A percentile compares a stretch with the other conserved stretches of the same genome.
These are phyloP conservation scores for Calameuta filiformis DNA, from an alignment of 2,888 invertebrate genomes.

Conservation along the genomic window DNA sequence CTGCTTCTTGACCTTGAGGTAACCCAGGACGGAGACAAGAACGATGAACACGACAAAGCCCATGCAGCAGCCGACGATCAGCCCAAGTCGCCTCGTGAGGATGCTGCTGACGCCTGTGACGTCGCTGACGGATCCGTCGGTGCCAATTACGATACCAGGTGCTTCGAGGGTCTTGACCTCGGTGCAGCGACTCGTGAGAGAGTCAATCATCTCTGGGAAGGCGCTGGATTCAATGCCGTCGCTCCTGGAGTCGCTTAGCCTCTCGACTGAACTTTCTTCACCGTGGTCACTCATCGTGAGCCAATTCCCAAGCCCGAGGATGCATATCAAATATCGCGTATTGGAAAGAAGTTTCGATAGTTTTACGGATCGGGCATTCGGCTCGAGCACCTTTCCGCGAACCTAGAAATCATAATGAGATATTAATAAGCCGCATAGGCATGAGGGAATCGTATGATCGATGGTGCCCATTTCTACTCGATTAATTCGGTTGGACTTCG, in stretches of 20 bases:
- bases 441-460: not conserved
- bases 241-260: constrained; percentile 47
- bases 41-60: constrained; percentile 88
- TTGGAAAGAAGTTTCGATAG: constrained; percentile 81
- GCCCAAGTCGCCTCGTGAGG: constrained; percentile 82
- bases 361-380: constrained; percentile 78
- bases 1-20: constrained; percentile 87
- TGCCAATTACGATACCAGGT: constrained; percentile 67
- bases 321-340: constrained; percentile 87
- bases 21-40: constrained; percentile 84
- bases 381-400: constrained; percentile 80
- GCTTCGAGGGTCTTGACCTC: constrained; percentile 81
- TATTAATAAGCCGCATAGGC: not conserved
- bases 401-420: constrained; percentile 69
- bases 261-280: constrained; percentile 64
- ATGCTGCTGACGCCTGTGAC: constrained; percentile 75
- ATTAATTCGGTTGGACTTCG: not conserved
- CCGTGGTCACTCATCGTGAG: constrained; percentile 65
- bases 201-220: constrained; percentile 74
- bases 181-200: constrained; percentile 80
- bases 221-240: constrained; percentile 70
- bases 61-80: constrained; percentile 88
- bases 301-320: constrained; percentile 87
- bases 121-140: constrained; percentile 66
- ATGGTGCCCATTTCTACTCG: not conserved